Evolutionary conservation across 2,888 invertebrate genomes (phyloP).

Genomic region (Listrodromus nycthemerus): DNA sequence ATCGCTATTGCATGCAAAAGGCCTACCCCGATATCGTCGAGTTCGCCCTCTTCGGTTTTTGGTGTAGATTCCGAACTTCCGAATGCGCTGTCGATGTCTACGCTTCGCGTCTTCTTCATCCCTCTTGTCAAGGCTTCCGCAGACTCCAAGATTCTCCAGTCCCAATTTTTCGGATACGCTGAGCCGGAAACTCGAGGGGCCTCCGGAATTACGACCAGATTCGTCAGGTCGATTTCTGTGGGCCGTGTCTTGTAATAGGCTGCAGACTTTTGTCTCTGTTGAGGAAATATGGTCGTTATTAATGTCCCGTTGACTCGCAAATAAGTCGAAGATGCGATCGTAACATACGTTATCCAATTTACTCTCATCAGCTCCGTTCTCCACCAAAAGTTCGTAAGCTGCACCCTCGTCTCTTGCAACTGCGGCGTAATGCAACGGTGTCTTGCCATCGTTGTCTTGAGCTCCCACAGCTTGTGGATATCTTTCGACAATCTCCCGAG

Average conservation of each 20-base stretch:
- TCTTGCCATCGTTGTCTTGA: constrained; percentile 93
- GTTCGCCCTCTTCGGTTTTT: constrained; percentile 63
- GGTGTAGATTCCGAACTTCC: constrained; percentile 77
- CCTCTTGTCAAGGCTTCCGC: constrained; percentile 83
- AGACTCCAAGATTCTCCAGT: constrained; percentile 89
- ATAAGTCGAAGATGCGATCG: background rate
- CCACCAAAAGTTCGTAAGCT: constrained; percentile 91
- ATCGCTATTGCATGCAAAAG: constrained; percentile 46
- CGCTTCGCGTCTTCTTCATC: constrained; percentile 85
- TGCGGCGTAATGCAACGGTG: constrained; percentile 95
- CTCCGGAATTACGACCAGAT: constrained; percentile 90
- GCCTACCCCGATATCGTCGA: constrained; percentile 67
- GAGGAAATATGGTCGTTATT: background rate
- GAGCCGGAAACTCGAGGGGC: constrained; percentile 92
- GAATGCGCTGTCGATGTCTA: constrained; percentile 83
- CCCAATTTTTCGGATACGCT: constrained; percentile 89
- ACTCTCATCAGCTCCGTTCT: constrained; percentile 93
- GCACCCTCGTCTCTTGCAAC: constrained; percentile 91
- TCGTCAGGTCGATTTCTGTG: constrained; percentile 91
- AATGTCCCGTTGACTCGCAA: constrained; percentile 1
- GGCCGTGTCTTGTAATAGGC: constrained; percentile 91
- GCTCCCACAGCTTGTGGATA: constrained; percentile 90
- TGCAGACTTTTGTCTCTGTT: constrained; percentile 93
- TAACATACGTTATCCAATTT: constrained; percentile 92
- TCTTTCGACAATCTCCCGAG: constrained; percentile 89